Evolutionary conservation across 2,888 invertebrate genomes (phyloP).

Genomic region (Meloe dianella): DNA sequence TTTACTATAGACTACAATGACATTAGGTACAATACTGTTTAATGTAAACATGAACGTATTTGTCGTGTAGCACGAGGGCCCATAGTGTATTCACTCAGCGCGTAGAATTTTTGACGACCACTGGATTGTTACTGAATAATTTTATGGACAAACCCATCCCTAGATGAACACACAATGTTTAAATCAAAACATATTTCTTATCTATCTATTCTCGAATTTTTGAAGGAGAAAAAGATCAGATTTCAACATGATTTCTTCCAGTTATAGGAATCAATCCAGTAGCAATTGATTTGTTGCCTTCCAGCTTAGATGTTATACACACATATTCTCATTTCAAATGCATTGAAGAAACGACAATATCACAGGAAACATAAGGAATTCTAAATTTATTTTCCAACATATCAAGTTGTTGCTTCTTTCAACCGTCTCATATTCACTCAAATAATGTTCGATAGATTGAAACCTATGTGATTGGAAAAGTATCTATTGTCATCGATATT

Average conservation of each 20-base stretch:
- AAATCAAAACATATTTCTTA: too few species aligned
- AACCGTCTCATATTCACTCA: slow-evolving; percentile 7
- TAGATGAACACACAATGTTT: too few species aligned
- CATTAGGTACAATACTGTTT: too few species aligned
- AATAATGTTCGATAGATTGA: slow-evolving; percentile 27
- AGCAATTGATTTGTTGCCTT: slow-evolving; percentile 40
- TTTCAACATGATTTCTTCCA: slow-evolving; percentile 37
- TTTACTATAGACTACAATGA: too few species aligned
- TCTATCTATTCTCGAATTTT: background rate
- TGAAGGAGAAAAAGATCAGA: background rate
- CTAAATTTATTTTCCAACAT: slow-evolving; percentile 43
- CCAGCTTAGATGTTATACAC: slow-evolving; percentile 32
- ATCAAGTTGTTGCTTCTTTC: slow-evolving; percentile 24
- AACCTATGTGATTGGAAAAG: slow-evolving; percentile 47
- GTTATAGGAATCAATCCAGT: slow-evolving; percentile 31
- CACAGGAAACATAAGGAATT: slow-evolving; percentile 41
- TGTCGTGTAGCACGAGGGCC: too few species aligned
- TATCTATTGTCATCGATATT: background rate
- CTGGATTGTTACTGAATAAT: too few species aligned
- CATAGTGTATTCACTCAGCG: too few species aligned
- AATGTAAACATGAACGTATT: too few species aligned
- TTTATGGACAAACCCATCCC: too few species aligned
- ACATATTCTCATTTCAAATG: slow-evolving; percentile 46
- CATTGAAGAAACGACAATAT: slow-evolving; percentile 47
- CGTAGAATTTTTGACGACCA: too few species aligned